Evolutionary conservation across 2,888 invertebrate species (phyloP).

Genomic region (Ligdia adustata): DNA sequence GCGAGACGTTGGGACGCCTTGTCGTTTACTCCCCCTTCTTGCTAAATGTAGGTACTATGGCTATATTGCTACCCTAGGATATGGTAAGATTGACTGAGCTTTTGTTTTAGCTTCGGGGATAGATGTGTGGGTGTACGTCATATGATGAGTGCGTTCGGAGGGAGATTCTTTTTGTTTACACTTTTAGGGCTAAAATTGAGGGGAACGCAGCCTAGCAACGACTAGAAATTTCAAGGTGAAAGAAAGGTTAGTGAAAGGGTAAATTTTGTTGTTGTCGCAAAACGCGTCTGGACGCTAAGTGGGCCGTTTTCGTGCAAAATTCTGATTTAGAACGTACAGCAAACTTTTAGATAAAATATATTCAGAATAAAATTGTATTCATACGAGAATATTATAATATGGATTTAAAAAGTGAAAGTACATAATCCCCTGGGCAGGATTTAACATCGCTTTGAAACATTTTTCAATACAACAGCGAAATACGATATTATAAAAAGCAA

Average conservation of each 20-base stretch:
- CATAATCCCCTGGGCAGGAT: slow-evolving; percentile 3
- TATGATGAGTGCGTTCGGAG: slow-evolving; percentile 32
- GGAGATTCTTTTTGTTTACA: slow-evolving; percentile 38
- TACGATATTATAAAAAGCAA: slow-evolving; percentile 12
- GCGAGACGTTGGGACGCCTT: slow-evolving; percentile 70
- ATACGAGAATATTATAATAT: no score
- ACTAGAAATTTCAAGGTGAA: slow-evolving; percentile 6
- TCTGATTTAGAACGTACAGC: no score
- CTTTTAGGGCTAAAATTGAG: slow-evolving; percentile 32
- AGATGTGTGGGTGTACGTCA: slow-evolving; percentile 52
- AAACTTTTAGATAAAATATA: no score
- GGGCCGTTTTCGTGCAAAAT: no score
- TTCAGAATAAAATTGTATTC: no score
- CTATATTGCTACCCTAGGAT: slow-evolving; percentile 62
- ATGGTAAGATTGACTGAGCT: slow-evolving; percentile 74
- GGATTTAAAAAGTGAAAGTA: slow-evolving; percentile 1
- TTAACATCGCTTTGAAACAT: slow-evolving; percentile 5
- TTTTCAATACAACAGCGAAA: slow-evolving; percentile 9
- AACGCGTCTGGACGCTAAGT: no score
- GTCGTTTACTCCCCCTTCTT: slow-evolving; percentile 69
- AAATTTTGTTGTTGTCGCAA: no score
- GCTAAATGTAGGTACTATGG: slow-evolving; percentile 73
- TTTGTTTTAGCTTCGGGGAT: slow-evolving; percentile 66
- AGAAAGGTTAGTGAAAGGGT: not conserved
- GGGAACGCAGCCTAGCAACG: not conserved